Evolutionary conservation across 2,888 invertebrate genomes (phyloP), one percentile per base, ranked within the genome.

Genomic region (Sinodicranocentrus sp.): DNA sequence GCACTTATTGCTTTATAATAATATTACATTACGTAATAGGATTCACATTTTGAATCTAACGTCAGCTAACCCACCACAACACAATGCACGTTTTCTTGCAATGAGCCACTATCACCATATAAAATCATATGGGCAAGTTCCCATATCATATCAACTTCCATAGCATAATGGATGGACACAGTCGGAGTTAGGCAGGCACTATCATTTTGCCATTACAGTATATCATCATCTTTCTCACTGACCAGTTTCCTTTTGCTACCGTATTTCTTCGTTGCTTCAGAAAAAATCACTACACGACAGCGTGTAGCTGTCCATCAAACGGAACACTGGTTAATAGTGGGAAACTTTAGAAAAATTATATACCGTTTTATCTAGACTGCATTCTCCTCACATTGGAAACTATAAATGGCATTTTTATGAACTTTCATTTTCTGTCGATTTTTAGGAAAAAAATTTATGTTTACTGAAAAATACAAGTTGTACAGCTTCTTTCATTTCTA

Each of bases 1-100:
- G 59, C 61, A 78, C 26, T 78, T 78, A 78, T 78, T 78, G 78
- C 78, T 70, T 68, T 59, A 78, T 78, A 61, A 78, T 77, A 68
- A 68, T 39, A 57, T 70, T 68, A 61, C 54, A 78, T 78, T 78
- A 78, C 59, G 59, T 57, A 59, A 78, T 78, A 48, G 57, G 70
- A 59, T 70, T 68, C 70, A 23, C 48, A 78, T 70, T 78, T 78
- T 52, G 10, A 33, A 33, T 33, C 10, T 10, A 33, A 33, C n/a
- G 33, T 33, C 33, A 33, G 33, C 10, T 33, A n/a, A 33, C 33
- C 39, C 17, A 65, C 26, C 65, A 65, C 26, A 65, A 19, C 19
- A 21, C 39, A 39, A 33, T 43, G 13, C 48, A 43, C 19, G 8
- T 39, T 17, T 33, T 3, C 48, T 2, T 33, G 39, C 19, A 61